Evolutionary conservation across 2,888 invertebrate species (phyloP).

Genomic region (Nephrotoma appendiculata): DNA sequence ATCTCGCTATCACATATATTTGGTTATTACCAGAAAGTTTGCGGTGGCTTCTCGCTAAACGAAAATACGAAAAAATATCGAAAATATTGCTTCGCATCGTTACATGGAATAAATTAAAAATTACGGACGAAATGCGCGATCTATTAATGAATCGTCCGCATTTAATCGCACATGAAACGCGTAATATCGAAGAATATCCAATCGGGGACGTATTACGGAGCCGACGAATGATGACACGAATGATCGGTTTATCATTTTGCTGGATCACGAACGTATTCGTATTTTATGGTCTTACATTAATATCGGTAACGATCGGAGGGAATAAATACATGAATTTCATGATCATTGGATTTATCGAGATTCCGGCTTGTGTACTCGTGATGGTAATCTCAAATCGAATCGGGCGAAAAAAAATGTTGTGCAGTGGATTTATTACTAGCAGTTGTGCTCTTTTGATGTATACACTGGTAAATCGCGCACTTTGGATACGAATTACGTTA

Average conservation of each 20-base stretch:
- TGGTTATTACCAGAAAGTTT: constrained; percentile 57
- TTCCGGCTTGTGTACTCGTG: constrained; percentile 55
- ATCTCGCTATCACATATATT: constrained; percentile 32
- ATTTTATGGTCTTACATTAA: constrained; percentile 66
- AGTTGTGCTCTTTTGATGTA: constrained; percentile 25
- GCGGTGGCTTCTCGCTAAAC: constrained; percentile 45
- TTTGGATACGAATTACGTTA: constrained; percentile 15
- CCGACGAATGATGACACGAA: constrained; percentile 23
- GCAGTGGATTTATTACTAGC: constrained; percentile 40
- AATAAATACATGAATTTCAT: constrained; percentile 66
- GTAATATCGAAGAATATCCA: not conserved
- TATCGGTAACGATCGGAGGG: constrained; percentile 56
- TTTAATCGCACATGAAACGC: not conserved
- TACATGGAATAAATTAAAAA: constrained; percentile 35
- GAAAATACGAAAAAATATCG: constrained; percentile 39
- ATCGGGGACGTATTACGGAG: constrained; percentile 10
- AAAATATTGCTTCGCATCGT: constrained; percentile 41
- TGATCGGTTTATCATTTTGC: constrained; percentile 54
- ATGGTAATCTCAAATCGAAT: constrained; percentile 45
- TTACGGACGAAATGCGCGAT: constrained; percentile 12
- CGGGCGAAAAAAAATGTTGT: constrained; percentile 44
- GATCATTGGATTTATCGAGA: constrained; percentile 39
- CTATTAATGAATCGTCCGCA: constrained; percentile 7
- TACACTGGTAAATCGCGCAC: constrained; percentile 19
- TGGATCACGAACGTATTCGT: constrained; percentile 68